Evolutionary conservation across 2,888 invertebrate genomes (phyloP), one percentile per base, ranked within the genome.

Genomic region (Drosophila siamana): DNA sequence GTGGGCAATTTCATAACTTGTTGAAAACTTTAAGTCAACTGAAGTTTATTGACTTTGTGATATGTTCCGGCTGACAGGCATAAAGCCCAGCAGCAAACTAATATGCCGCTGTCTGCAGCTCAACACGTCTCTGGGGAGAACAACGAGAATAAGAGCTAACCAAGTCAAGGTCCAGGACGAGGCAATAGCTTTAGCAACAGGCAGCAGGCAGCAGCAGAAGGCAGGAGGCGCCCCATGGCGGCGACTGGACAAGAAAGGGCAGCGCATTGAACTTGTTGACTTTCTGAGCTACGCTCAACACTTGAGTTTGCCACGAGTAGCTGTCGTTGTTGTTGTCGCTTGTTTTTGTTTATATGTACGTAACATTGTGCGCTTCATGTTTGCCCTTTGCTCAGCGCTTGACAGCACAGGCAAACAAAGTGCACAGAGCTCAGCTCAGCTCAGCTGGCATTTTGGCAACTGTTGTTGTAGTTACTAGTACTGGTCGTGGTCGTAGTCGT

Each of bases 251-350:
- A 62, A 51, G 69, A 55, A 65, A 69, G 55, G 48, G 59, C 69
- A 63, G 56, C 81, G 68, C 78, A 69, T 80, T 80, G 81, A 78
- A 80, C 82, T 78, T 79, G 78, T 74, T 79, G 78, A 78, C 78
- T 78, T 57, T 43, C 40, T 19, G 43, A 38, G 65, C 72, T 65
- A 15, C 24, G 57, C 36, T 60, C 59, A 44, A 55, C 78, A 69
- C 65, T 66, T 63, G 36, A 63, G 70, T 50, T 70, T 66, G 38
- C 43, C 40, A 64, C 77, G 80, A 80, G 46, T 57, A 77, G 63
- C 54, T 64, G 68, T 57, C 30, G 61, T 47, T 41, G 36, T 28
- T 30, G 33, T 47, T n/a, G 11, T 48, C 54, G 43, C n/a, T 33
- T 61, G 44, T 50, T 47, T 38, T 16, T 59, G 59, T 60, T 52